Percentiles rank a stretch among this genome's conserved stretches.
These are phyloP conservation scores for Pristiophorus japonicus DNA, from an alignment of 2,113 vertebrate species.

Conservation along the genomic window DNA sequence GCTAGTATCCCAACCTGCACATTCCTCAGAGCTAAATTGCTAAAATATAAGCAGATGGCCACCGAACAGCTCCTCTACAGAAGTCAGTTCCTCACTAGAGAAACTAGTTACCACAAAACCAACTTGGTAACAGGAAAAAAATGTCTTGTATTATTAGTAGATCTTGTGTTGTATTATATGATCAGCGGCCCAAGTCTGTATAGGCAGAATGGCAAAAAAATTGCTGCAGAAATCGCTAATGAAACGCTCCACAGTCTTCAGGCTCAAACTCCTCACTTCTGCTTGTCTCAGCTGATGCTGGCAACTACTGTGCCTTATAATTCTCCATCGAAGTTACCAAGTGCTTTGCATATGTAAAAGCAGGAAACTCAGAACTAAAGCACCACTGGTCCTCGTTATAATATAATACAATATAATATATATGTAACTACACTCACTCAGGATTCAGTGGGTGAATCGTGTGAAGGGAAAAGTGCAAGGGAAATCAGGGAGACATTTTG, in stretches of 20 bases:
- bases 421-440: neutral
- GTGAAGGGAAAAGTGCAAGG: neutral
- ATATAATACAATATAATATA: too few species aligned
- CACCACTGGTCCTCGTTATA: neutral
- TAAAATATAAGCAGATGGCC: neutral
- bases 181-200: conserved; percentile 2
- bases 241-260: neutral
- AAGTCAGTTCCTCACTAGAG: neutral
- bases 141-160: neutral
- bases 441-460: neutral
- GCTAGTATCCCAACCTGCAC: neutral
- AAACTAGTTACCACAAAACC: neutral
- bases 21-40: neutral
- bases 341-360: neutral
- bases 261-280: neutral
- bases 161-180: neutral
- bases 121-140: neutral
- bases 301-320: neutral
- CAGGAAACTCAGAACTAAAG: neutral
- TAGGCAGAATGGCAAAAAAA: neutral
- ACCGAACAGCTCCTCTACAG: neutral
- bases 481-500: neutral
- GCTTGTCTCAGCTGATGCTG: neutral
- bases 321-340: neutral
- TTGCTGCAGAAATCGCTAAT: neutral